Conservation (phyloP, 2,888 invertebrate species). For the Agrenia bidenticulata region DNA sequence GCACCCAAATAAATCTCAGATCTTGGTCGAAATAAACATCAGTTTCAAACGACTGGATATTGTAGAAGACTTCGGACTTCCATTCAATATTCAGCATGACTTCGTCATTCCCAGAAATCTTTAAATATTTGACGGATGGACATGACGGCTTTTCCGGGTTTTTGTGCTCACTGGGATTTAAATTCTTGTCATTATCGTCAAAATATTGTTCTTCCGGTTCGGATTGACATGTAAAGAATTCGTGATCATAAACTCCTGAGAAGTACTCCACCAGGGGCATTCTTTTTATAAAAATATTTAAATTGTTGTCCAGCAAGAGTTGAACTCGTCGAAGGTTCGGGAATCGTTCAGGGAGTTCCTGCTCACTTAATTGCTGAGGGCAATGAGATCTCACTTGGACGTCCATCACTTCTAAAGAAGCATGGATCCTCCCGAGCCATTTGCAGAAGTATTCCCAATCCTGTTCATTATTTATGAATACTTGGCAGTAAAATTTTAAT, state of each 20-base stretch:
- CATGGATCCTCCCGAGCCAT: conserved; percentile 28
- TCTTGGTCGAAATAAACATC: conserved; percentile 39
- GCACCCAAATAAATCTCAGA: conserved; percentile 36
- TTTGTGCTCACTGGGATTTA: too few relatives aligned
- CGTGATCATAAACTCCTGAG: conserved; percentile 40
- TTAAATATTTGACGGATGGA: conserved; percentile 19
- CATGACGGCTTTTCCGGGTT: neutral
- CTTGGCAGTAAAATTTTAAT: conserved; percentile 25
- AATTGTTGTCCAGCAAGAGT: conserved; percentile 36
- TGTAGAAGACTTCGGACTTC: conserved; percentile 32
- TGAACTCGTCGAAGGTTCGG: conserved; percentile 24
- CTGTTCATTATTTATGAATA: conserved; percentile 36
- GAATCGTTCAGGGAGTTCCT: conserved; percentile 32
- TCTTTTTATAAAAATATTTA: conserved; percentile 30
- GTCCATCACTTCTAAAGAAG: conserved; percentile 27
- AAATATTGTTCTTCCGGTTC: too few relatives aligned
- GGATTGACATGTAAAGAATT: conserved; percentile 23
- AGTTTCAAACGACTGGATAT: conserved; percentile 30
- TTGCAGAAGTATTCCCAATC: conserved; percentile 38
- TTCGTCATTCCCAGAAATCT: conserved; percentile 35
- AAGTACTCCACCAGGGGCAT: conserved; percentile 32
- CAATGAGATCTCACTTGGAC: conserved; percentile 35
- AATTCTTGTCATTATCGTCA: too few relatives aligned
- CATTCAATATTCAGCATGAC: conserved; percentile 39
- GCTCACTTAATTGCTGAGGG: conserved; percentile 31